Evolutionary conservation across 2,888 invertebrate genomes (phyloP).

Genomic region (Epinotia demarniana): DNA sequence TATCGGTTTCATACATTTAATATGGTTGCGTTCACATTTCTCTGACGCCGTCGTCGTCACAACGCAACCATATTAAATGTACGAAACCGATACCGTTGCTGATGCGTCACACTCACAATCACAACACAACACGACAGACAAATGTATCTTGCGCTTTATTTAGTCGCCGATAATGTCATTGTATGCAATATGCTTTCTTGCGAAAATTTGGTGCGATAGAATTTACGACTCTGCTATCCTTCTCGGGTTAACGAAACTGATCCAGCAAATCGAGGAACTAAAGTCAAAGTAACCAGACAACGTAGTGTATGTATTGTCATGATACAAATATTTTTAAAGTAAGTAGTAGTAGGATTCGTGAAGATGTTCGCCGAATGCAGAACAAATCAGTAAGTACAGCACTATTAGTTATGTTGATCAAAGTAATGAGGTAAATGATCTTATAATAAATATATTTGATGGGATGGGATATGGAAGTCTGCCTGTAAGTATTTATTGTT

Average conservation of each 20-base stretch:
- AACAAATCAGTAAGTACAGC: conserved; percentile 17
- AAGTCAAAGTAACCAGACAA: conserved; percentile 1
- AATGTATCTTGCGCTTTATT: no score
- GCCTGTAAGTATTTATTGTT: no score
- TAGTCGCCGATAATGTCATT: not conserved
- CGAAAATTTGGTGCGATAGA: not conserved
- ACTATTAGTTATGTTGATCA: not conserved
- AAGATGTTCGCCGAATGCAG: conserved; percentile 13
- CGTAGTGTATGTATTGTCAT: not conserved
- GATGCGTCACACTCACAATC: no score
- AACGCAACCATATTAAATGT: no score
- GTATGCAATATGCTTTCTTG: not conserved
- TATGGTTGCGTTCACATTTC: no score
- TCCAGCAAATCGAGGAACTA: conserved; percentile 3
- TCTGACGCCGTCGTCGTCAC: no score
- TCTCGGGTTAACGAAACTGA: not conserved
- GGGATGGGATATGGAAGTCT: no score
- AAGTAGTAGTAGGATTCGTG: not conserved
- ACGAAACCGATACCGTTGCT: no score
- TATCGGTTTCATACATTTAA: no score
- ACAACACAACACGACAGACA: no score
- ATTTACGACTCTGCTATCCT: not conserved
- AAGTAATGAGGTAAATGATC: no score
- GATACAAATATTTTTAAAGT: conserved; percentile 1
- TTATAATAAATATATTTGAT: no score